Conservation (phyloP, 2,797 vertebrate species). For the Anguilla megastoma region DNA sequence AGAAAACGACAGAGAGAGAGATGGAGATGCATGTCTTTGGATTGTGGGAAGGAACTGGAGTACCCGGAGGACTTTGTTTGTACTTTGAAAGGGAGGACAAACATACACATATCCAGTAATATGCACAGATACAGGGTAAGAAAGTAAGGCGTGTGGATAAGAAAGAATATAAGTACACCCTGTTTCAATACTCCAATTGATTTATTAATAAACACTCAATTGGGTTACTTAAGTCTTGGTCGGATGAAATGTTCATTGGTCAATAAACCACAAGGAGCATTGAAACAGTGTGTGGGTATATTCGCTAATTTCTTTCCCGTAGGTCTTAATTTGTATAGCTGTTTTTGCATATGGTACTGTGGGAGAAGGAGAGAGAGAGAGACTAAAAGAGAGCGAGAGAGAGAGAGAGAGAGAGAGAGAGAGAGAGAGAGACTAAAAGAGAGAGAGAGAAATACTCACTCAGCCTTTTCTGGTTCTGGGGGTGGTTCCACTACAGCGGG, state of each 20-base stretch:
- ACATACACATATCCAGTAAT: background rate
- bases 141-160: background rate
- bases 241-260: background rate
- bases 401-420: background rate
- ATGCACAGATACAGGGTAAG: background rate
- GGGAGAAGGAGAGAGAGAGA: background rate
- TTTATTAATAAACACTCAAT: background rate
- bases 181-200: background rate
- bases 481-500: conserved; percentile 65
- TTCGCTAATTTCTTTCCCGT: background rate
- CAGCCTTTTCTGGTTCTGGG: conserved; percentile 83
- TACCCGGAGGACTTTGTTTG: background rate
- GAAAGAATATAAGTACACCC: background rate
- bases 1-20: background rate
- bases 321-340: background rate
- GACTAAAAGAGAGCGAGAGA: background rate
- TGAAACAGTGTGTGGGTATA: background rate
- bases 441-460: conserved; percentile 70
- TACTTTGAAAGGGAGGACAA: background rate
- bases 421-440: background rate
- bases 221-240: background rate
- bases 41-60: no score
- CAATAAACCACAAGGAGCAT: background rate
- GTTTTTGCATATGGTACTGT: background rate
- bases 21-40: background rate